A percentile compares a stretch with the other conserved stretches of the same genome.
These are phyloP conservation scores for Parus major DNA, from an alignment of 2,113 vertebrate genomes.

Conservation along the genomic window DNA sequence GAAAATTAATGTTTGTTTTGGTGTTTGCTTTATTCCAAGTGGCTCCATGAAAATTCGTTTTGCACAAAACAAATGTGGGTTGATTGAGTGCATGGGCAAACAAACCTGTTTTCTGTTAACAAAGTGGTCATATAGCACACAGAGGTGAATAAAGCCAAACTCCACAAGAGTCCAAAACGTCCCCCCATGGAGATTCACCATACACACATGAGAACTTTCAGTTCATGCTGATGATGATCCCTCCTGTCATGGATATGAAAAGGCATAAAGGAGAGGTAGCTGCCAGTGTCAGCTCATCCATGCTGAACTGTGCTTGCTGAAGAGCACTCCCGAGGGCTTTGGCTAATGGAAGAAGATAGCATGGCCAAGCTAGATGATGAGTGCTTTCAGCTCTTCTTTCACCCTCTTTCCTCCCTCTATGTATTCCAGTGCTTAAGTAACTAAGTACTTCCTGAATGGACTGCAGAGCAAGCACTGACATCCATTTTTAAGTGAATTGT, in stretches of 20 bases:
- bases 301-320: not conserved
- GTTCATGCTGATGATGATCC: not conserved
- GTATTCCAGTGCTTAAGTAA: not conserved
- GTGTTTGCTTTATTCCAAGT: not conserved
- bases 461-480: not conserved
- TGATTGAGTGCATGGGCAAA: not conserved
- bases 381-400: not conserved
- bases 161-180: not conserved
- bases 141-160: not conserved
- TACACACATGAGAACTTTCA: not conserved
- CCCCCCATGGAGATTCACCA: not conserved
- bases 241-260: not conserved
- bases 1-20: not conserved
- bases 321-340: not conserved
- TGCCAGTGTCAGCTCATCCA: not conserved
- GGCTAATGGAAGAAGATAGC: not conserved
- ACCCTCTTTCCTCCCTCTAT: not conserved
- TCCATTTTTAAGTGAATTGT: not conserved
- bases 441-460: not conserved
- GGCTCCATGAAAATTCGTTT: not conserved
- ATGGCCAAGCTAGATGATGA: not conserved
- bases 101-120: not conserved
- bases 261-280: not conserved
- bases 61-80: not conserved
- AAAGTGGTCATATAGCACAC: not conserved